phyloP scores from a whole-genome alignment of 1,140 invertebrate species.

The Cylas formicarius region DNA sequence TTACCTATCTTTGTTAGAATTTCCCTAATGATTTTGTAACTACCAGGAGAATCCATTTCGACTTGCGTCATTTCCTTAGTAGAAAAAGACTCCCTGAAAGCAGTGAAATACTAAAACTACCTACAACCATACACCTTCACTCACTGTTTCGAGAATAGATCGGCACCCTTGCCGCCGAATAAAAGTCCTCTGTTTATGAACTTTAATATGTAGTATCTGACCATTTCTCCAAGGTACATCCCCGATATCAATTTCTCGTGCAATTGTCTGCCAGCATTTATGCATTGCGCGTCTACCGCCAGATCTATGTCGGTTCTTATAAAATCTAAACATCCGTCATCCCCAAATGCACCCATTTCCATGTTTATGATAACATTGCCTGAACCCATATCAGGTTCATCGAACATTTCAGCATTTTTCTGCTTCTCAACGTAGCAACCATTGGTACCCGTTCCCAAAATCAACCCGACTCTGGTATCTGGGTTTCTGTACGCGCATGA shows the following conservation, averaged over 20 bases:
- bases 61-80: constrained; percentile 98
- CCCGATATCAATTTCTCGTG: constrained; percentile 90
- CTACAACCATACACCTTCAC: constrained; percentile 2
- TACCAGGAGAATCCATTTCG: constrained; percentile 75
- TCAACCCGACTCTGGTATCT: constrained; percentile 36
- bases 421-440: constrained; percentile 94
- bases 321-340: constrained; percentile 80
- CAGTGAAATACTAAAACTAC: constrained; percentile 5
- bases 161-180: constrained; percentile 62
- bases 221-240: constrained; percentile 86
- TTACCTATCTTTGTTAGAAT: constrained; percentile 63
- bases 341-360: constrained; percentile 97
- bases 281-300: constrained; percentile 74
- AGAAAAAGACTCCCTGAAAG: constrained; percentile 57
- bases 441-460: constrained; percentile 77
- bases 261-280: constrained; percentile 68
- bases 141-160: constrained; percentile 47
- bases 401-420: constrained; percentile 52
- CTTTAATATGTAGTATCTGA: constrained; percentile 66
- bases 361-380: constrained; percentile 83
- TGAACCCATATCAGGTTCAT: constrained; percentile 52
- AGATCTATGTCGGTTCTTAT: constrained; percentile 82
- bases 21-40: constrained; percentile 72
- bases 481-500: constrained; percentile 97
- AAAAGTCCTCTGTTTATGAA: constrained; percentile 67